Conservation (phyloP, 2,113 vertebrate species). For the Paedocypris sp. region DNA sequence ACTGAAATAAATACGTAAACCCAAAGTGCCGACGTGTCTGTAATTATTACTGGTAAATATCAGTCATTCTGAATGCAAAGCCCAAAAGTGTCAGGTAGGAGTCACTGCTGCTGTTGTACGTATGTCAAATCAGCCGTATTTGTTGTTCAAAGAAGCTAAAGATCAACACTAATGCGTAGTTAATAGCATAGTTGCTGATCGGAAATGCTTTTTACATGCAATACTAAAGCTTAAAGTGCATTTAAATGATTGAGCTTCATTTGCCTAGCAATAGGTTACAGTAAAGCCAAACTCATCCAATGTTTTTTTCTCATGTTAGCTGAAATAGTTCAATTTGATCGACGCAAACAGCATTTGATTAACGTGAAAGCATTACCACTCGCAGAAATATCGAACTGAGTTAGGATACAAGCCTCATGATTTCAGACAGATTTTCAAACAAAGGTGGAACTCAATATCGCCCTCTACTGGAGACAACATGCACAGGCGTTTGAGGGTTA, state of each 20-base stretch:
- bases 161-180: too few relatives aligned
- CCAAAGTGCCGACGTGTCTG: constrained; percentile 37
- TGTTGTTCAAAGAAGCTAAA: too few relatives aligned
- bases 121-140: too few relatives aligned
- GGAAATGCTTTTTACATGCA: neutral
- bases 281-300: too few relatives aligned
- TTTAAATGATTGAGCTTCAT: too few relatives aligned
- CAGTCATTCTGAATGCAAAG: neutral
- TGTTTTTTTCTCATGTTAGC: too few relatives aligned
- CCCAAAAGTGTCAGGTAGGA: neutral
- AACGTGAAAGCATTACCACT: too few relatives aligned
- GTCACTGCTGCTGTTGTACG: too few relatives aligned
- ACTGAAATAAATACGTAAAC: constrained; percentile 8
- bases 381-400: too few relatives aligned
- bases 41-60: neutral
- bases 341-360: constrained; percentile 23
- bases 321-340: neutral
- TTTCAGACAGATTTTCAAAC: neutral
- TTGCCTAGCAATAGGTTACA: too few relatives aligned
- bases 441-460: constrained; percentile 4
- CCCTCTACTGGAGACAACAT: constrained; percentile 24
- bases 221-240: neutral
- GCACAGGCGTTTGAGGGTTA: neutral
- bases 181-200: neutral
- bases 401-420: too few relatives aligned